Conservation (phyloP, 2,113 vertebrate genomes). For the Stegostoma tigrinum region DNA sequence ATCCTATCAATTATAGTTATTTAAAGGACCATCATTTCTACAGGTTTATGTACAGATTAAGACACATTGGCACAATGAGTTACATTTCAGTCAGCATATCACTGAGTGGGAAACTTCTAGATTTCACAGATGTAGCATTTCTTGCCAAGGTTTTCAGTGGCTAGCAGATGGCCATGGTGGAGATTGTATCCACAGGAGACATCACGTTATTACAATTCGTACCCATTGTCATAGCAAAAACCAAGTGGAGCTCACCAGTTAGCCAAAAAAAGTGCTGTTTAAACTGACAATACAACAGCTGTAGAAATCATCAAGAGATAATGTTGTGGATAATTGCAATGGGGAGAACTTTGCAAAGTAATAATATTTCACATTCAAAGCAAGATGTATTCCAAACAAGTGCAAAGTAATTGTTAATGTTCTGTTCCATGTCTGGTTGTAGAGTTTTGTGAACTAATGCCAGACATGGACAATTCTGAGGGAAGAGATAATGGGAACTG, state of each 20-base stretch:
- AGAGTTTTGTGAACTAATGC: not conserved
- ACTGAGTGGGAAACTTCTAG: not conserved
- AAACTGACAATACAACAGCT: constrained; percentile 27
- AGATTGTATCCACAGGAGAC: constrained; percentile 7
- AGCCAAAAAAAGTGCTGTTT: constrained; percentile 15
- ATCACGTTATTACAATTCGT: not conserved
- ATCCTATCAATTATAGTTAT: not conserved
- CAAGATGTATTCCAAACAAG: not conserved
- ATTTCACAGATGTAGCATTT: not conserved
- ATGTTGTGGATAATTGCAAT: not conserved
- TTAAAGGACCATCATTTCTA: not conserved
- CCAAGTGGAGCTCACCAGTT: not conserved
- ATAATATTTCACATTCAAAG: constrained; percentile 4
- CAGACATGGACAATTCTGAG: not conserved
- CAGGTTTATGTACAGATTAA: not conserved
- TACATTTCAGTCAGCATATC: not conserved
- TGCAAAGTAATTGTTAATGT: not conserved
- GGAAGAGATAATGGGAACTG: too few relatives aligned
- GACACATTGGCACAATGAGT: not conserved
- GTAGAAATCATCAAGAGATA: constrained; percentile 9
- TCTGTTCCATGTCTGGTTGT: not conserved
- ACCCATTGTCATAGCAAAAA: not conserved
- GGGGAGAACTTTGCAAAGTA: not conserved
- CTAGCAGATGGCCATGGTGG: constrained; percentile 5
- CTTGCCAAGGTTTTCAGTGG: not conserved